Conservation (phyloP, 2,888 invertebrate genomes). For the Drosophila anomelani region DNA sequence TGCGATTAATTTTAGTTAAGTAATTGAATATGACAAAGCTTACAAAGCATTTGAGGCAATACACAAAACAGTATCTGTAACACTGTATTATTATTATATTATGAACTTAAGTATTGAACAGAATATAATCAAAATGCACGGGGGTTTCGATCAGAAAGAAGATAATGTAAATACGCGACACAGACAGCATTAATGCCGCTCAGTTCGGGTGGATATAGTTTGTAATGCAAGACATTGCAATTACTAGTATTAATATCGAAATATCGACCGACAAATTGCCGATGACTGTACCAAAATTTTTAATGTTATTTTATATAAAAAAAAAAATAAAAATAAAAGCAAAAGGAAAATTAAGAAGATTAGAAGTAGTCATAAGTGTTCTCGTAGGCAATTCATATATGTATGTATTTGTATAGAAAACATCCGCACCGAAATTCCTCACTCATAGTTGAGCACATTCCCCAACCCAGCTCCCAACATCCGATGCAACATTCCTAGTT, state of each 20-base stretch:
- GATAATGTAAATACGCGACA: slow-evolving; percentile 56
- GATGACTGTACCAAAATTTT: slow-evolving; percentile 75
- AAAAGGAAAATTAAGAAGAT: slow-evolving; percentile 24
- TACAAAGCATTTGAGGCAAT: slow-evolving; percentile 81
- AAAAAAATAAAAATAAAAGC: neutral
- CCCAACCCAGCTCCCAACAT: neutral
- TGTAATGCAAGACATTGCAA: slow-evolving; percentile 20
- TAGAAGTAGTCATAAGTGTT: slow-evolving; percentile 71
- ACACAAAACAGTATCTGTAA: slow-evolving; percentile 42
- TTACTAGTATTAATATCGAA: slow-evolving; percentile 26
- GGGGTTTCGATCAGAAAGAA: slow-evolving; percentile 10
- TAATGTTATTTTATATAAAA: slow-evolving; percentile 44
- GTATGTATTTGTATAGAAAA: slow-evolving; percentile 59
- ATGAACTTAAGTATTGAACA: slow-evolving; percentile 48
- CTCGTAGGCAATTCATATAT: slow-evolving; percentile 63
- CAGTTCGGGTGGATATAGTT: slow-evolving; percentile 9
- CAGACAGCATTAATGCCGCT: slow-evolving; percentile 61
- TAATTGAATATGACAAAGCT: slow-evolving; percentile 74
- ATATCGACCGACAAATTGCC: slow-evolving; percentile 18
- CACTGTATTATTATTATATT: slow-evolving; percentile 37
- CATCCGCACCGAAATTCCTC: slow-evolving; percentile 16
- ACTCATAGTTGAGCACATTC: slow-evolving; percentile 34
- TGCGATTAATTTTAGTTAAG: slow-evolving; percentile 59
- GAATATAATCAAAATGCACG: slow-evolving; percentile 59
- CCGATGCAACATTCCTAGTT: slow-evolving; percentile 29